Evolutionary conservation across 1,140 invertebrate genomes (phyloP), one percentile per base, ranked within the genome.

Genomic region (Trissolcus basalis): DNA sequence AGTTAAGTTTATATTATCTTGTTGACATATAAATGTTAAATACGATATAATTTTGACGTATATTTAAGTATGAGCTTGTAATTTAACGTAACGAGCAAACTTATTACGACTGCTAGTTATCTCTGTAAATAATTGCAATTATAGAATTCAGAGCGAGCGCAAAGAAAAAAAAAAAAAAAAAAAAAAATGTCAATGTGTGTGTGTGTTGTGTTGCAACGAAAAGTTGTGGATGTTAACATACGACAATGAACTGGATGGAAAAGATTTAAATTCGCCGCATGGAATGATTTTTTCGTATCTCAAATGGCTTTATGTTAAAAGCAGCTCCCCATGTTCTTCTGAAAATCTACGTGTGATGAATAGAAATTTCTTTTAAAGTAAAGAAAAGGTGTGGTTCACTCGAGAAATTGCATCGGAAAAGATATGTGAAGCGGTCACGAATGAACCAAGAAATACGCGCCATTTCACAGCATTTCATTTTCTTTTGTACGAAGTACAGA

Each of bases 391-490:
- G 63, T 51, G 64, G 45, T 45, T 58, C 64, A 32, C 54, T 50
- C 27, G 47, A 59, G 15, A 27, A 68, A 68, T 58, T 33, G 47
- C 54, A 49, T 54, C 60, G 49, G 54, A 53, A 53, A 64, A 48
- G 50, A 64, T 64, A 64, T 64, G 60, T 64, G 61, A 55, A 65
- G 35, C 50, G 51, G 61, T 65, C 63, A 67, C 45, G 63, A 67
- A 67, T 45, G 19, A 44, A 67, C 45, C 63, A 67, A 67, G 63
- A 67, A 67, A 58, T 50, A 67, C 53, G 45, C 53, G 53, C 45
- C 36, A 67, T 50, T 67, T 67, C 45, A 67, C 47, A 44, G 53
- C 45, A 58, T 58, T 68, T 58, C 54, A 49, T 45, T 68, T n/a
- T 68, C 53, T 68, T 53, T 45, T 68, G 65, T 68, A 50, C 19